Conservation (phyloP, 2,888 invertebrate genomes). For the Cheilosia variabilis region DNA sequence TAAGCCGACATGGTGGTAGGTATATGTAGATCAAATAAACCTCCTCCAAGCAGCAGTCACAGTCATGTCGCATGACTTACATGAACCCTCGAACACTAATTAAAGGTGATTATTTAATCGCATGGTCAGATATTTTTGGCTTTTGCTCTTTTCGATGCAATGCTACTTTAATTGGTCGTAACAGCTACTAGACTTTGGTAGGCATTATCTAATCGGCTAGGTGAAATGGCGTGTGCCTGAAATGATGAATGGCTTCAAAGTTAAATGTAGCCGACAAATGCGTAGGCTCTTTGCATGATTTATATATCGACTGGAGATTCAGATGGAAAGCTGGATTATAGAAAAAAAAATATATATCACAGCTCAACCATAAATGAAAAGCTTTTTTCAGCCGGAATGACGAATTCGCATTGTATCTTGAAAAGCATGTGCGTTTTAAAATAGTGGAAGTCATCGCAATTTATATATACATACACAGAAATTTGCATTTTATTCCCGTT, state of each 20-base stretch:
- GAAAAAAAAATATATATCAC: no score
- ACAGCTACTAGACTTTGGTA: constrained; percentile 11
- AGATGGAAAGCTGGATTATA: no score
- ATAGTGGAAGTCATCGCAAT: no score
- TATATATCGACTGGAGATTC: constrained; percentile 1
- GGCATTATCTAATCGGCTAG: constrained; percentile 23
- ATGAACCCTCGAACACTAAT: constrained; percentile 56
- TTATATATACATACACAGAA: no score
- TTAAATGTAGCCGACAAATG: constrained; percentile 4
- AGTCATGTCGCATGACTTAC: constrained; percentile 51
- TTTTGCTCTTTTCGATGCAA: background rate
- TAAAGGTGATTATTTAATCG: constrained; percentile 63
- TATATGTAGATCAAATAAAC: constrained; percentile 44
- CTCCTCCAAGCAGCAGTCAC: constrained; percentile 33
- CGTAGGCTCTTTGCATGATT: constrained; percentile 19
- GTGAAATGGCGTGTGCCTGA: constrained; percentile 8
- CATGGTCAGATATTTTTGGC: constrained; percentile 53
- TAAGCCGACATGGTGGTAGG: constrained; percentile 31
- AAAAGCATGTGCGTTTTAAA: no score
- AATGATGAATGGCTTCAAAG: constrained; percentile 4
- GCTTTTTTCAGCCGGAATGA: no score
- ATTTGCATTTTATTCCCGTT: no score
- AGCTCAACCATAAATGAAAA: no score
- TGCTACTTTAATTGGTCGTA: constrained; percentile 6
- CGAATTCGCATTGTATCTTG: no score